Evolutionary conservation across 2,113 vertebrate species (phyloP), one percentile per base, ranked within the genome.

Genomic region (Drymodes brunneopygia): DNA sequence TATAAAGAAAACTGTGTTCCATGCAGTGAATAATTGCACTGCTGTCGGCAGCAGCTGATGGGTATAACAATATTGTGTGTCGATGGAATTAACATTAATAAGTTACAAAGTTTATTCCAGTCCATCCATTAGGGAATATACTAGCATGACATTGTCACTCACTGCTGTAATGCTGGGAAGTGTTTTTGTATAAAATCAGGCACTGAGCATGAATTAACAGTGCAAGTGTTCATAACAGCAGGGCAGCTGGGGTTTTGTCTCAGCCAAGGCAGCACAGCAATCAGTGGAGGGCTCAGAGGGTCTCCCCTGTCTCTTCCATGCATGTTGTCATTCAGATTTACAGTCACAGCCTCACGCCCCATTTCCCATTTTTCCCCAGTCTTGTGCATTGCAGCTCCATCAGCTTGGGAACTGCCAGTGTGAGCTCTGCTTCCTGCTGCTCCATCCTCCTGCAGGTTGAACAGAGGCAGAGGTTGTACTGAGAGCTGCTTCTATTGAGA

Each of bases 361-460:
- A 90, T 93, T 96, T 96, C 93, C 93, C 88, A 33, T 72, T 86
- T 50, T 44, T 9, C 80, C 78, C 33, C 7, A 5, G 42, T 13
- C 78, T 80, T 57, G 64, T 91, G 60, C 87, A 45, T 14, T 82
- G 60, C 51, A 70, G 62, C 81, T 69, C 85, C 54, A 19, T n/a
- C 78, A 87, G 94, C 82, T 82, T 95, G 96, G 80, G 94, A 95
- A 81, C 88, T 92, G 88, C 67, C 85, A 33, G 67, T 69, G 88
- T 61, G 94, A 94, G 89, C 75, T 92, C 83, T 45, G 75, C 75
- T 88, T 88, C 92, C 88, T 3, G 3, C 90, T 83, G 88, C 90
- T 94, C n/a, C 4, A 1, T 71, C 85, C 66, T 87, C 17, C 40
- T 9, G 11, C 40, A 25, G 58, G 25, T 36, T 51, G 61, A 70